Evolutionary conservation across 2,113 vertebrate species (phyloP).

Genomic region (Porphyrio hochstetteri): DNA sequence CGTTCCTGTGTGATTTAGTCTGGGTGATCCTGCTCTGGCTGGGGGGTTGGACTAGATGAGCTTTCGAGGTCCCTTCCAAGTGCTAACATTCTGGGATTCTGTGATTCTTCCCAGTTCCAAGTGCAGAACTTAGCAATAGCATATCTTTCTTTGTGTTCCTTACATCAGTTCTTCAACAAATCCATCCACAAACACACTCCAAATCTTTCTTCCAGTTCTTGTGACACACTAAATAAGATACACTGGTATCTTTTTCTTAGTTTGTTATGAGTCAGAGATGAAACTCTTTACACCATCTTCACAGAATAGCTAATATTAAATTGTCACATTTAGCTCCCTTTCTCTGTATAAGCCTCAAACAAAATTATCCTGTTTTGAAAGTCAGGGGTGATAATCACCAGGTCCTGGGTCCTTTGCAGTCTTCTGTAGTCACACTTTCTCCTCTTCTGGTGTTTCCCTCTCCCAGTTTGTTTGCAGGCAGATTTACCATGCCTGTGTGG

Average conservation of each 20-base stretch:
- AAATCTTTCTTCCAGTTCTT: not conserved
- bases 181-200: not conserved
- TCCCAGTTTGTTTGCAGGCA: not conserved
- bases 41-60: no score
- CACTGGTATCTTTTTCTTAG: not conserved
- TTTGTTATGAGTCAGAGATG: not conserved
- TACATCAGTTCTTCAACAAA: not conserved
- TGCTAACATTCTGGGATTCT: no score
- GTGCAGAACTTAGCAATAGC: not conserved
- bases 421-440: not conserved
- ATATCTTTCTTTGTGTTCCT: not conserved
- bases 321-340: not conserved
- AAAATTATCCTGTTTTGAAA: not conserved
- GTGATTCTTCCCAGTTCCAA: no score
- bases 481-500: rapidly evolving
- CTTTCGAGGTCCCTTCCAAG: no score
- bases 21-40: no score
- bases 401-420: not conserved
- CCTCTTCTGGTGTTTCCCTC: not conserved
- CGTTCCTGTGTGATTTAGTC: no score
- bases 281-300: not conserved
- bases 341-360: not conserved
- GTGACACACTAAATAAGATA: not conserved
- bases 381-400: not conserved
- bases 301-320: not conserved